These are phyloP conservation scores for Drosophila bifasciata DNA, from an alignment of 1,140 invertebrate genomes.

Conservation along the genomic window DNA sequence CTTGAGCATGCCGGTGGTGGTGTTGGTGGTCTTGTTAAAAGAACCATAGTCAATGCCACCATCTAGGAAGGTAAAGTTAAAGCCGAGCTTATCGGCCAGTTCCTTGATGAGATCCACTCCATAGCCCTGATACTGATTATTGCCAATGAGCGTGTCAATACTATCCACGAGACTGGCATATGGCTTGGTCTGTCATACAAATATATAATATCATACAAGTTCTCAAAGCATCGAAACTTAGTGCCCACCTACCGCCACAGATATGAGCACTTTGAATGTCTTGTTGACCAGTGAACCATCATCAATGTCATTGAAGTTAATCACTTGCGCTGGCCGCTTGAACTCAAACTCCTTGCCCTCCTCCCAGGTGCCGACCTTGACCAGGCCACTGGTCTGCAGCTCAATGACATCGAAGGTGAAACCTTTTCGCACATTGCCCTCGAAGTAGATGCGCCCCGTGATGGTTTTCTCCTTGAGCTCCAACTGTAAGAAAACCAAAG, in stretches of 20 bases:
- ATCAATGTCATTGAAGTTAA: constrained; percentile 62
- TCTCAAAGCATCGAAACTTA: not conserved
- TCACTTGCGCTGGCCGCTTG: constrained; percentile 51
- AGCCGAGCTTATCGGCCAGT: constrained; percentile 90
- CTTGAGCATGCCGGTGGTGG: constrained; percentile 95
- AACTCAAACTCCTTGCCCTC: constrained; percentile 78
- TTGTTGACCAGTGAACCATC: constrained; percentile 89
- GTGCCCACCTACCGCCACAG: constrained; percentile 86
- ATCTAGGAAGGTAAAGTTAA: constrained; percentile 93
- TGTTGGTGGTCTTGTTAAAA: constrained; percentile 86
- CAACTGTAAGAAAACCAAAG: constrained; percentile 38
- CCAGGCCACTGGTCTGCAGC: constrained; percentile 87
- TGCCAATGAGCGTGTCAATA: constrained; percentile 88
- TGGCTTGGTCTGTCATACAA: constrained; percentile 89
- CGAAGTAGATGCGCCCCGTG: constrained; percentile 93
- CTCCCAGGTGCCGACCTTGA: constrained; percentile 91
- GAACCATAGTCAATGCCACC: constrained; percentile 91
- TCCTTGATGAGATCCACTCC: constrained; percentile 92
- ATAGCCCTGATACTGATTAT: constrained; percentile 92
- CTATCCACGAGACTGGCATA: constrained; percentile 94
- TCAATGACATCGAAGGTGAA: constrained; percentile 92
- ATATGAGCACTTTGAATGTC: constrained; percentile 93
- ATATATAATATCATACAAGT: not conserved
- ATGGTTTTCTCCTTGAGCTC: constrained; percentile 85
- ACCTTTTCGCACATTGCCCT: constrained; percentile 92